Percentiles rank a stretch among this genome's conserved stretches.
Evolutionary conservation across 2,797 vertebrate species (phyloP).

Genomic region (Brachyalestes nurse): DNA sequence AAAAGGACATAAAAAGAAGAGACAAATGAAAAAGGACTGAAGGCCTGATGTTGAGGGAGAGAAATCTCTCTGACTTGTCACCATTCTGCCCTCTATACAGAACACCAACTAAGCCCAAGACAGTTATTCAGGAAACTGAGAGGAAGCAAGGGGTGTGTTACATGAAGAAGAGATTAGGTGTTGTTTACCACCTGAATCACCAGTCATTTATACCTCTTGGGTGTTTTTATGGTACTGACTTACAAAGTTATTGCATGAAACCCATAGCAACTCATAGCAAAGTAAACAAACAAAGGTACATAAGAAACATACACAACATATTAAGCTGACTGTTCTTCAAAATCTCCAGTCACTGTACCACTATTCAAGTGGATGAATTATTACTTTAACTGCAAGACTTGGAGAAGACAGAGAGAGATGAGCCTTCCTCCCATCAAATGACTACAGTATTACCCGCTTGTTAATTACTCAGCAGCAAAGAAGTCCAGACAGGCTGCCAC

Average conservation of each 20-base stretch:
- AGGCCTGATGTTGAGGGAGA: slow-evolving; percentile 62
- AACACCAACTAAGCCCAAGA: slow-evolving; percentile 66
- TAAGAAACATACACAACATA: background rate
- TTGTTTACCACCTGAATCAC: background rate
- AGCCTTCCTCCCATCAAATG: slow-evolving; percentile 32
- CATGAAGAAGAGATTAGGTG: background rate
- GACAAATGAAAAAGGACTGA: slow-evolving; percentile 77
- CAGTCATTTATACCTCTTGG: background rate
- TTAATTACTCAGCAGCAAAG: slow-evolving; percentile 46
- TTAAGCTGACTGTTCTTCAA: background rate
- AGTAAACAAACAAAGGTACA: background rate
- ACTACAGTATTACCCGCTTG: slow-evolving; percentile 15
- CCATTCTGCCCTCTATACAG: slow-evolving; percentile 74
- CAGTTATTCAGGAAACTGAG: slow-evolving; percentile 28
- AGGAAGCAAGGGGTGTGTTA: background rate
- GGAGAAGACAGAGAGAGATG: slow-evolving; percentile 20
- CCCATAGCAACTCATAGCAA: background rate
- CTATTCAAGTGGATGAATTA: background rate
- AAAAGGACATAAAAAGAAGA: slow-evolving; percentile 58
- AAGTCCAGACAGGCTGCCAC: slow-evolving; percentile 42
- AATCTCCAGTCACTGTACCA: background rate
- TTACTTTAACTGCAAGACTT: background rate
- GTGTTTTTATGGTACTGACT: background rate
- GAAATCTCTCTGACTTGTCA: slow-evolving; percentile 74
- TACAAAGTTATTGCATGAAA: background rate